Evolutionary conservation across 2,888 invertebrate genomes (phyloP).

Genomic region (Oxycera nigricornis): DNA sequence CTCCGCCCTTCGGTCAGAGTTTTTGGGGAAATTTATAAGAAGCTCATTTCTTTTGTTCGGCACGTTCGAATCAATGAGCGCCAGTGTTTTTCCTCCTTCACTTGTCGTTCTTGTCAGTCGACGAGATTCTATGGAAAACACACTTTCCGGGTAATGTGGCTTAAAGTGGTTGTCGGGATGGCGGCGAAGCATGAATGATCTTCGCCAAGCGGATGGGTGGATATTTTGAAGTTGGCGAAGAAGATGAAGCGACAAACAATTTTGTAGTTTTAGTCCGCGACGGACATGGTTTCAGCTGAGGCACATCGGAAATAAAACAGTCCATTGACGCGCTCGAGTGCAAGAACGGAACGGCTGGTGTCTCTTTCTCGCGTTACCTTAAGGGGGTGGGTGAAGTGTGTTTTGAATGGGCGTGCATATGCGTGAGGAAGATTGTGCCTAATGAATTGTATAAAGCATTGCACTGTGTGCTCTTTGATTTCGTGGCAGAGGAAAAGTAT

Average conservation of each 20-base stretch:
- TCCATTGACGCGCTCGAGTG: slow-evolving; percentile 7
- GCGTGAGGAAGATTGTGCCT: background rate
- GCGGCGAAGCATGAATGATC: background rate
- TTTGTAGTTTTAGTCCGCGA: slow-evolving; percentile 1
- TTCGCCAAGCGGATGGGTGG: background rate
- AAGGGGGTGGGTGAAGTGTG: background rate
- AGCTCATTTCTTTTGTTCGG: slow-evolving; percentile 38
- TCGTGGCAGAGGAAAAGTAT: background rate
- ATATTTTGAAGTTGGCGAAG: background rate
- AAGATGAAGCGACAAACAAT: background rate
- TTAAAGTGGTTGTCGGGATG: background rate
- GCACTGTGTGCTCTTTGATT: background rate
- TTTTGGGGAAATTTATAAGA: slow-evolving; percentile 32
- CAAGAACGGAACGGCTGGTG: background rate
- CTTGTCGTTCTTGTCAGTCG: background rate
- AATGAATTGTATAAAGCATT: slow-evolving; percentile 29
- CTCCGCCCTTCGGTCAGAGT: slow-evolving; percentile 18
- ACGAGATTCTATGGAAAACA: slow-evolving; percentile 10
- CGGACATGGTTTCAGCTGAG: background rate
- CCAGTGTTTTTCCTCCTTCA: slow-evolving; percentile 15
- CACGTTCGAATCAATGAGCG: slow-evolving; percentile 39
- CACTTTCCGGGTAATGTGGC: slow-evolving; percentile 21
- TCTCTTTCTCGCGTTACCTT: background rate
- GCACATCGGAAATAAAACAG: slow-evolving; percentile 30
- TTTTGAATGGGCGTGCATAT: slow-evolving; percentile 10